Conservation (phyloP, 2,888 invertebrate genomes). For the Saturnia pavonia region DNA sequence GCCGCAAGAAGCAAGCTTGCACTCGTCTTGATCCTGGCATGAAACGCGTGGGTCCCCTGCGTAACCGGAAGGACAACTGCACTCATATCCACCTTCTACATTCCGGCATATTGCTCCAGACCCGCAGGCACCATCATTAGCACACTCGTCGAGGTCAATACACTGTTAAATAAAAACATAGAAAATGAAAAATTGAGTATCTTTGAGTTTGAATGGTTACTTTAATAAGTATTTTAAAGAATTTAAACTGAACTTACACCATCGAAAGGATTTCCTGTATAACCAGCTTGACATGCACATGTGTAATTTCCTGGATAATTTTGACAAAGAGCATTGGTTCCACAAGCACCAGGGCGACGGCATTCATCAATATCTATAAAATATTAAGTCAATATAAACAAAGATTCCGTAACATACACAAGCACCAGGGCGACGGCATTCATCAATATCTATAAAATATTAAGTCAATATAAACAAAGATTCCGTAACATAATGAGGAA, state of each 20-base stretch:
- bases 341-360: slow-evolving; percentile 89
- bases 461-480: slow-evolving; percentile 14
- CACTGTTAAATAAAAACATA: slow-evolving; percentile 76
- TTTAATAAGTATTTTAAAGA: background rate
- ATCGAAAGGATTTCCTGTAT: slow-evolving; percentile 89
- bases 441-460: slow-evolving; percentile 88
- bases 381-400: slow-evolving; percentile 18
- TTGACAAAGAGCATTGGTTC: slow-evolving; percentile 89
- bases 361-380: slow-evolving; percentile 94
- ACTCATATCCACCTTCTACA: slow-evolving; percentile 89
- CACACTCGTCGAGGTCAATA: slow-evolving; percentile 92
- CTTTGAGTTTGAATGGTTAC: background rate
- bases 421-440: slow-evolving; percentile 90
- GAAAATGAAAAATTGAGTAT: background rate
- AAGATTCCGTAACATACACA: slow-evolving; percentile 78
- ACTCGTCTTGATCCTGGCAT: slow-evolving; percentile 89
- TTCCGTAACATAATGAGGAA: background rate
- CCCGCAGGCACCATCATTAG: slow-evolving; percentile 87
- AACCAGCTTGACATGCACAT: slow-evolving; percentile 92
- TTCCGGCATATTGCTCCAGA: slow-evolving; percentile 90
- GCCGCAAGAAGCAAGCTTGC: slow-evolving; percentile 88
- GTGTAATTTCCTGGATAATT: slow-evolving; percentile 94
- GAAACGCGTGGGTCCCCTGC: slow-evolving; percentile 89
- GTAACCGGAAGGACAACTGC: slow-evolving; percentile 91
- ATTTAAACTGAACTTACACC: slow-evolving; percentile 55